Base-by-base conservation (phyloP, 1,140 invertebrate species). In the Bombus pascuorum region DNA sequence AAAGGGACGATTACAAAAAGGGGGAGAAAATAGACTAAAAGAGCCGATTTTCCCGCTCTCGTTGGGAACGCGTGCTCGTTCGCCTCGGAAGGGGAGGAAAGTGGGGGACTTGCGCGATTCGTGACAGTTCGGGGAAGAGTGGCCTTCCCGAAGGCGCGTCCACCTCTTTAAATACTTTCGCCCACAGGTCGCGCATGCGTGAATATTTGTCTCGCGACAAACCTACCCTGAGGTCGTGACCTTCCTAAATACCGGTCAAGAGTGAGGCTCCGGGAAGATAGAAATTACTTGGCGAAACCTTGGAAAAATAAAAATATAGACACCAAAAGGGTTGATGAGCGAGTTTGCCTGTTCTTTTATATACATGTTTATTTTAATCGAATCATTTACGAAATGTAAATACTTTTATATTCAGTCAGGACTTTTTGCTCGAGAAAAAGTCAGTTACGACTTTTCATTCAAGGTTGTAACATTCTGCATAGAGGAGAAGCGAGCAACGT, bases 101-200 rank as follows among this genome's bases (percentile, higher is more conserved):
- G 81, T 75, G 85, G 81, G 85, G 44, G 68, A 71, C 44, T 86
- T 88, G 90, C 91, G 90, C 90, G 91, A 85, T 90, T 77, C 85
- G 90, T 92, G 92, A 92, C 91, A 92, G 94, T 92, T 89, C 44
- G 87, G 89, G 88, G 87, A 91, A 91, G 86, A 93, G 90, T 94
- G 93, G 93, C 92, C 94, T 94, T 94, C 91, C 86, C 86, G 76
- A 91, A 92, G 86, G 88, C 90, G 82, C 90, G 88, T 89, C 86
- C 86, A 92, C 91, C 91, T 93, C 87, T 94, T 94, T 94, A 94
- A 94, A 93, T 94, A 94, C 93, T 93, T 93, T 94, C 93, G 92
- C 91, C 90, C 78, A 75, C 79, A 77, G 75, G 82, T 85, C 73
- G 88, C 91, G 90, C 93, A 93, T 91, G 92, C 91, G 90, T 89